Percentiles rank a stretch among this genome's conserved stretches.
Evolutionary conservation across 2,888 invertebrate species (phyloP).

Genomic region (Pilophorus perplexus): DNA sequence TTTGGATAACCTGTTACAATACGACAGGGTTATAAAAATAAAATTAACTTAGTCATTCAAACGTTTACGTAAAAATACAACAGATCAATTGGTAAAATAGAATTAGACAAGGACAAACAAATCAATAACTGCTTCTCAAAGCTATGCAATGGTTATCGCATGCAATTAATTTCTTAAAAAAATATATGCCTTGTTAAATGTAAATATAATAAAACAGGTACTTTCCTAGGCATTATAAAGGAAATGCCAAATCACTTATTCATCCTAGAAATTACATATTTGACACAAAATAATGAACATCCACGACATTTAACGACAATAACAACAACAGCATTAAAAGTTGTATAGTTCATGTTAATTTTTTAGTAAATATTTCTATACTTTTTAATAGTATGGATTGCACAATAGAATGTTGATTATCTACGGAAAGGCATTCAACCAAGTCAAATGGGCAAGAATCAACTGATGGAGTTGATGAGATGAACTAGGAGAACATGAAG

Average conservation of each 20-base stretch:
- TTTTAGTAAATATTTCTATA: slow-evolving; percentile 30
- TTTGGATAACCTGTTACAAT: too few species aligned
- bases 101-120: slow-evolving; percentile 7
- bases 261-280: slow-evolving; percentile 33
- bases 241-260: slow-evolving; percentile 37
- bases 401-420: slow-evolving; percentile 40
- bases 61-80: not conserved
- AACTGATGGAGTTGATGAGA: not conserved
- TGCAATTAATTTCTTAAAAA: slow-evolving; percentile 29
- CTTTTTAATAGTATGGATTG: slow-evolving; percentile 30
- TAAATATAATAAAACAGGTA: slow-evolving; percentile 41
- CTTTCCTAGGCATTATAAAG: slow-evolving; percentile 32
- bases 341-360: slow-evolving; percentile 28
- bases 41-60: not conserved
- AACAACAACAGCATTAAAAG: slow-evolving; percentile 38
- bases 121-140: slow-evolving; percentile 23
- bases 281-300: slow-evolving; percentile 41
- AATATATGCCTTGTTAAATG: slow-evolving; percentile 36
- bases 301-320: slow-evolving; percentile 38
- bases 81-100: slow-evolving; percentile 23
- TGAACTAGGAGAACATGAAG: not conserved
- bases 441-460: not conserved
- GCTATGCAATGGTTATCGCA: slow-evolving; percentile 21
- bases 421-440: slow-evolving; percentile 19
- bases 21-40: too few species aligned